phyloP scores from a whole-genome alignment of 2,113 vertebrate species.

The Phalacrocorax pelagicus region DNA sequence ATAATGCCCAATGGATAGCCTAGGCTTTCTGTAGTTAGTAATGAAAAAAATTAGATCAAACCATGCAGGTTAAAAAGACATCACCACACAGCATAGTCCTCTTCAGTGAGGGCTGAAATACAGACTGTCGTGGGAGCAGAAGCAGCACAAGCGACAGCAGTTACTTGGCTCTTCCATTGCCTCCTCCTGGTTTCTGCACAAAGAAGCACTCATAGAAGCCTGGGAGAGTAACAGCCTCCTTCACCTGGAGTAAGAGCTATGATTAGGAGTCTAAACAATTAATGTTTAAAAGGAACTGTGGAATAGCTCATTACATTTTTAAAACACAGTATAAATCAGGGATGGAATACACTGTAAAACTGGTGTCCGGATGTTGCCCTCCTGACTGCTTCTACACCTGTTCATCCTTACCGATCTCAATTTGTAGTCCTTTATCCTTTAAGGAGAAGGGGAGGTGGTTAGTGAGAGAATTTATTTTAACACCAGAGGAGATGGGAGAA shows the following conservation, averaged over 20 bases:
- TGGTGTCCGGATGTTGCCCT: neutral
- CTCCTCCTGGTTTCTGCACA: conserved; percentile 19
- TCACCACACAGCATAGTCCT: neutral
- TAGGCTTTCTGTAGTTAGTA: neutral
- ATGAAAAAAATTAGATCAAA: neutral
- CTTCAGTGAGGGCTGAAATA: neutral
- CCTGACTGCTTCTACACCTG: neutral
- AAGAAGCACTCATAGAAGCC: neutral
- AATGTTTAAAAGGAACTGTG: neutral
- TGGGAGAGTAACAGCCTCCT: neutral
- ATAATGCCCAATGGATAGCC: neutral
- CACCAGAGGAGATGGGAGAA: neutral
- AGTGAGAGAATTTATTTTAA: neutral
- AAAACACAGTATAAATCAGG: neutral
- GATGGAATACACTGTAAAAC: neutral
- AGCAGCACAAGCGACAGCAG: neutral
- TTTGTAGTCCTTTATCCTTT: neutral
- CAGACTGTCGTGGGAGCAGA: neutral
- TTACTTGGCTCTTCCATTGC: conserved; percentile 33
- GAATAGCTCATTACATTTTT: neutral
- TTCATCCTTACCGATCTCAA: neutral
- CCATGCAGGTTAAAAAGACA: neutral
- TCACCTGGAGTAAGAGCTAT: neutral
- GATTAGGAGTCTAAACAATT: neutral
- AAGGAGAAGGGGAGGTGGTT: neutral